Conservation (phyloP, 1,140 invertebrate genomes). For the Temnothorax longispinosus region DNA sequence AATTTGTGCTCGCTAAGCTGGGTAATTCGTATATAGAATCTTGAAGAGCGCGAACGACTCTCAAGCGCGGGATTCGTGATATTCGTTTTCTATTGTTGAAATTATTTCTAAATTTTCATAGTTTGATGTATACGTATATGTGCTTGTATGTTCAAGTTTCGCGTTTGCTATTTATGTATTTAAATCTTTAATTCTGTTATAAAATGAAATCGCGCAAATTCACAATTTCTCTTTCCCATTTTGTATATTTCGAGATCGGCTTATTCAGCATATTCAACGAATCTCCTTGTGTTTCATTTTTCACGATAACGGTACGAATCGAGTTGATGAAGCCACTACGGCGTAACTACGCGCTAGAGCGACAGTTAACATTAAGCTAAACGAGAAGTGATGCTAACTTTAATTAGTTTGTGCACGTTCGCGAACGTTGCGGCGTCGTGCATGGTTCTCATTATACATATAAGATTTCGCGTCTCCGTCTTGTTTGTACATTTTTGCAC, state of each 20-base stretch:
- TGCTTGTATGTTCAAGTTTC: conserved; percentile 2
- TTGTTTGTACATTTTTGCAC: conserved; percentile 33
- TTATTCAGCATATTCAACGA: neutral
- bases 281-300: neutral
- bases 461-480: conserved; percentile 16
- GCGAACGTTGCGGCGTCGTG: neutral
- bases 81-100: neutral
- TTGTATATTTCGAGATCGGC: neutral
- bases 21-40: neutral
- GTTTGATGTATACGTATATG: neutral
- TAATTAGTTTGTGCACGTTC: neutral
- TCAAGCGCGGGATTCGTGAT: neutral
- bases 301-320: neutral
- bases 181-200: conserved; percentile 7
- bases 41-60: neutral
- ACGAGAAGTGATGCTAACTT: neutral
- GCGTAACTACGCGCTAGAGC: neutral
- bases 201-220: neutral
- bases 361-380: conserved; percentile 15
- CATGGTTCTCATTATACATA: neutral
- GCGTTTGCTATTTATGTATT: conserved; percentile 10
- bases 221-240: neutral
- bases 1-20: neutral
- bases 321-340: neutral
- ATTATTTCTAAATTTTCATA: conserved; percentile 28